Base-by-base conservation (phyloP, 2,888 invertebrate genomes). In the Hartigia nigra region DNA sequence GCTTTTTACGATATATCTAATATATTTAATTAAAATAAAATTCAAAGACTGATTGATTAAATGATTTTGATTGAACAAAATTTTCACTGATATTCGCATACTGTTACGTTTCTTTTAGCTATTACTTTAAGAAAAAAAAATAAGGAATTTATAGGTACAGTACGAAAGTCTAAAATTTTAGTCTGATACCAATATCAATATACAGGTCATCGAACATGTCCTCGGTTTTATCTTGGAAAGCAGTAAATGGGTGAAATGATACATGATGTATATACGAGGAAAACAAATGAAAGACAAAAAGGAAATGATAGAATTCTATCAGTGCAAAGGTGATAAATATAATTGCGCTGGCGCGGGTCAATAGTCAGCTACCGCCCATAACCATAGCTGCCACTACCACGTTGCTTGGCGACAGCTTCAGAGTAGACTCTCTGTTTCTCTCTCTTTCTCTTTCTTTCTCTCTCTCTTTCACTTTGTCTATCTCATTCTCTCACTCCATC, bases 291-390 rank as follows among this genome's bases (percentile, higher is more conserved):
- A 55, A 55, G 55, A 5, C 55, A 55, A 55, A 55, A 23, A 9
- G 55, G 23, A 23, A 55, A 55, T 23, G 23, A 55, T 55, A 55
- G 23, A 55, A 55, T 23, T 55, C 72, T 34, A 34, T 31, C 32
- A 34, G 72, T 72, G 83, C 83, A 84, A 79, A 79, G 78, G 76
- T 79, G 83, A 86, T 87, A 87, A 86, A 85, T 84, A 85, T 87
- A 87, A 89, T 90, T 89, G 89, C 90, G 91, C 90, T 87, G 86
- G 90, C 89, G 88, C 90, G 87, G 88, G 90, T 91, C 90, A 90
- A 91, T 91, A 91, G 86, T 89, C 88, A 87, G 82, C 82, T 55
- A 23, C 55, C 55, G 55, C 55, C 55, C 23, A 55, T 55, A 55
- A 23, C 9, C 55, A 55, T 55, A 55, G 55, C 23, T 23, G 55